Conservation (phyloP, 2,888 invertebrate genomes). For the Aleiodes testaceus region DNA sequence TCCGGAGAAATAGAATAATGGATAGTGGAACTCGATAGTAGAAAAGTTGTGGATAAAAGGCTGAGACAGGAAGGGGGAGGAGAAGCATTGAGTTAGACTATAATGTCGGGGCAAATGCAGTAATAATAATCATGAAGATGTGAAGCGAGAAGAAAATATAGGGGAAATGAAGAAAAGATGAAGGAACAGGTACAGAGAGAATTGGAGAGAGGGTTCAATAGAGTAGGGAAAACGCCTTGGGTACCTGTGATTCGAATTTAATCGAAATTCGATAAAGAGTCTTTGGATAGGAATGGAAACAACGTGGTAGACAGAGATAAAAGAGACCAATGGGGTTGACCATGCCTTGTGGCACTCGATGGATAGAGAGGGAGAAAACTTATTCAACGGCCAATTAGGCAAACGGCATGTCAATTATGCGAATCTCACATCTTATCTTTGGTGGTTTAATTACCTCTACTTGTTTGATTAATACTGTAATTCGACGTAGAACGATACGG, state of each 20-base stretch:
- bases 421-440: conserved; percentile 37
- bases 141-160: conserved; percentile 28
- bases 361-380: conserved; percentile 13
- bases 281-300: conserved; percentile 25
- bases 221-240: conserved; percentile 30
- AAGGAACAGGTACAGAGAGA: conserved; percentile 11
- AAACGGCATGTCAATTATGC: conserved; percentile 42
- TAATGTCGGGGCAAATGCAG: conserved; percentile 44
- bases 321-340: conserved; percentile 36
- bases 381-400: conserved; percentile 40
- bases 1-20: conserved; percentile 26
- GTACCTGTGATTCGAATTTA: conserved; percentile 49
- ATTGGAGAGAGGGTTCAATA: conserved; percentile 13
- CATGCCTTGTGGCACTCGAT: conserved; percentile 1
- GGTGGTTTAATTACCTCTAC: conserved; percentile 37
- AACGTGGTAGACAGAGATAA: conserved; percentile 31
- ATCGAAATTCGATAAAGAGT: conserved; percentile 47
- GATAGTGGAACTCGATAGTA: conserved; percentile 33
- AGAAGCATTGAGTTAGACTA: too few relatives aligned
- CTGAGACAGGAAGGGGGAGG: conserved; percentile 32
- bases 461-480: conserved; percentile 37
- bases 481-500: conserved; percentile 29
- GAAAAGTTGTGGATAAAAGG: conserved; percentile 24
- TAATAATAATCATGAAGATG: conserved; percentile 51
- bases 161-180: neutral